Conservation (phyloP, 2,113 vertebrate species). For the Carollia perspicillata region DNA sequence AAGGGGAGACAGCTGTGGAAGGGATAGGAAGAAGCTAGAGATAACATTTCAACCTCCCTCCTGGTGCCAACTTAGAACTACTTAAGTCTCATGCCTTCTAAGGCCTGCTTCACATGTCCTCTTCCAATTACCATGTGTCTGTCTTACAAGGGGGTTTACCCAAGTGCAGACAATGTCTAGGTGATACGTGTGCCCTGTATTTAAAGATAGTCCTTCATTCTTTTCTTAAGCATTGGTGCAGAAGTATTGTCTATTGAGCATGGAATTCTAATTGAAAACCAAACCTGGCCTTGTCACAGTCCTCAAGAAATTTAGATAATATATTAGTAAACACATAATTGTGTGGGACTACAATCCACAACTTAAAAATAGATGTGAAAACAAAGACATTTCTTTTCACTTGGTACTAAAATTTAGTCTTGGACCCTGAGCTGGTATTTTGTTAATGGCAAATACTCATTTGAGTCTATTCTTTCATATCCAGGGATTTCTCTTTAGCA, state of each 20-base stretch:
- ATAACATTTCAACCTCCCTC: not conserved
- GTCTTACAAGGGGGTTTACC: not conserved
- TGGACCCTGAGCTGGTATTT: not conserved
- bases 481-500: not conserved
- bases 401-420: not conserved
- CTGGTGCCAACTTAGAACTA: not conserved
- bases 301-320: not conserved
- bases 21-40: not conserved
- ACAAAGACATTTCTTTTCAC: not conserved
- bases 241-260: not conserved
- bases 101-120: not conserved
- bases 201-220: not conserved
- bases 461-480: not conserved
- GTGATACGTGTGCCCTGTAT: not conserved
- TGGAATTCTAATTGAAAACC: not conserved
- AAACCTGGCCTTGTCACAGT: not conserved
- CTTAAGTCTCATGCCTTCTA: not conserved
- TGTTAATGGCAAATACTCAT: not conserved
- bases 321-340: not conserved
- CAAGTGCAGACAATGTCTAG: not conserved
- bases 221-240: not conserved
- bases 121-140: not conserved
- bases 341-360: not conserved
- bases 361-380: not conserved
- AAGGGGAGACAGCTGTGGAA: not conserved